Conservation (phyloP, 1,140 invertebrate genomes). For the Drosophila sturtevanti region DNA sequence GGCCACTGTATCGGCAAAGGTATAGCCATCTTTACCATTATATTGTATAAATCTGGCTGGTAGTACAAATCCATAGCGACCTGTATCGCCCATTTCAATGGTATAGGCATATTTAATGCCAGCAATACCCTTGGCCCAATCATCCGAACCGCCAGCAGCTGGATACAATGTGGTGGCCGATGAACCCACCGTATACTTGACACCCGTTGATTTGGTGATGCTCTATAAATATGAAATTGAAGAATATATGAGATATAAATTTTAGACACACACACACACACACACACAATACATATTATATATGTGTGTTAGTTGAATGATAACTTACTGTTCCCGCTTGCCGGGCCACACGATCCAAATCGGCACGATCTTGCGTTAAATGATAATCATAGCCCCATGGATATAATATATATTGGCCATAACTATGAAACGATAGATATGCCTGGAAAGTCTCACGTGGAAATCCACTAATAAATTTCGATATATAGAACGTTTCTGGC, state of each 20-base stretch:
- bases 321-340: constrained; percentile 85
- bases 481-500: constrained; percentile 91
- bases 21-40: constrained; percentile 93
- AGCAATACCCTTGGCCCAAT: constrained; percentile 93
- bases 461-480: constrained; percentile 85
- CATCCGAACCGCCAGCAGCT: constrained; percentile 93
- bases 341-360: constrained; percentile 88
- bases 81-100: constrained; percentile 93
- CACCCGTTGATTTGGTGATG: constrained; percentile 86
- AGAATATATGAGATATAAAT: too few relatives aligned
- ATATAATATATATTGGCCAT: constrained; percentile 93
- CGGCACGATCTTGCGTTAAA: constrained; percentile 88
- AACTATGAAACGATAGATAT: constrained; percentile 94
- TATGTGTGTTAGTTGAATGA: too few relatives aligned
- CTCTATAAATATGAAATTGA: constrained; percentile 83
- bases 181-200: constrained; percentile 89
- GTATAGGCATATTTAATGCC: constrained; percentile 95
- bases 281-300: too few relatives aligned
- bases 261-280: too few relatives aligned
- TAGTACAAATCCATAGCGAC: constrained; percentile 94
- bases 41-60: constrained; percentile 91
- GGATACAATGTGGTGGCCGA: constrained; percentile 90
- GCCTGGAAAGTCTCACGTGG: constrained; percentile 85
- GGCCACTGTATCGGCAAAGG: constrained; percentile 91
- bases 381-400: constrained; percentile 92